phyloP scores from a whole-genome alignment of 2,113 vertebrate species.

The Muntiacus reevesi region DNA sequence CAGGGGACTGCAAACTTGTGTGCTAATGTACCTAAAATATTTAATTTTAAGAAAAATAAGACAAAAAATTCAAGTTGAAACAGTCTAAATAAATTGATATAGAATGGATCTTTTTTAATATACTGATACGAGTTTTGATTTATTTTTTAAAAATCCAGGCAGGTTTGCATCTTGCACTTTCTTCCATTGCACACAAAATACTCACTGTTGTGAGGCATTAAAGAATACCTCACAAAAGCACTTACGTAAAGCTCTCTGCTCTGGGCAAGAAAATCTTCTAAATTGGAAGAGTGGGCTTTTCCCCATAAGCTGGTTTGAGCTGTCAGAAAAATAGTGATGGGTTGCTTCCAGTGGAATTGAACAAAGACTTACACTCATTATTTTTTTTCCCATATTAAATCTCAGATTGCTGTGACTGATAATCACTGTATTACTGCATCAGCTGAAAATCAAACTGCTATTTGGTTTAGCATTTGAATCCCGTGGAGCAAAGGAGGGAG shows the following conservation, averaged over 20 bases:
- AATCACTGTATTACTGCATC: constrained; percentile 12
- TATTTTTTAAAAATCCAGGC: neutral
- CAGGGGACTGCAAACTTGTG: neutral
- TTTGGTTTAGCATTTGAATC: neutral
- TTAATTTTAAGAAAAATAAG: neutral
- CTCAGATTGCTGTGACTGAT: constrained; percentile 31
- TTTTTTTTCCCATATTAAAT: constrained; percentile 12
- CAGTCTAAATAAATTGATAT: neutral
- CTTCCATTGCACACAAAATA: neutral
- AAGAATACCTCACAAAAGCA: neutral
- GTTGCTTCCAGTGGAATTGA: constrained; percentile 20
- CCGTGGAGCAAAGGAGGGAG: neutral
- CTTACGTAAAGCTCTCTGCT: neutral
- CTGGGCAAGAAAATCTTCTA: neutral
- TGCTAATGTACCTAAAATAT: neutral
- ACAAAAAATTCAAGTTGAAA: neutral
- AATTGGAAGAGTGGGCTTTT: constrained; percentile 34
- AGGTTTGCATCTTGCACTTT: neutral
- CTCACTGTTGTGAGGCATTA: neutral
- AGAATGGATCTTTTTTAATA: neutral
- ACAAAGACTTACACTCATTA: constrained; percentile 1
- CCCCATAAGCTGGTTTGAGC: neutral
- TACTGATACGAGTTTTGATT: neutral
- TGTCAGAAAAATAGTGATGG: constrained; percentile 37
- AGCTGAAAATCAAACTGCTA: constrained; percentile 26